Percentiles rank a stretch among this genome's conserved stretches.
phyloP scores from a whole-genome alignment of 2,113 vertebrate species.

The Bubo scandiacus region DNA sequence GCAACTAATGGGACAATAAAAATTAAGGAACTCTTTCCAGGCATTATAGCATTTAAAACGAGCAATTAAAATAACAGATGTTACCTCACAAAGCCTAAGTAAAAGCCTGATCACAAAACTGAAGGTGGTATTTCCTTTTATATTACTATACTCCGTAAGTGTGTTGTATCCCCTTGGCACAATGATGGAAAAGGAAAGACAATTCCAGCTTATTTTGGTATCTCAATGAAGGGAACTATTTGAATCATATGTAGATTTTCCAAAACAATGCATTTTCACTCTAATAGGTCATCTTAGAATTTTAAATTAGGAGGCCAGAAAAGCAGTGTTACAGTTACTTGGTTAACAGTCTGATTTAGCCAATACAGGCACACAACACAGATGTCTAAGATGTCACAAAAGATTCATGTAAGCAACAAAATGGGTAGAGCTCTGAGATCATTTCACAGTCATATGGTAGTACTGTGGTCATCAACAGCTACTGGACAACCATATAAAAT shows the following conservation, averaged over 20 bases:
- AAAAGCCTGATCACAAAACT: constrained; percentile 1
- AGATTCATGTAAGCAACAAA: background rate
- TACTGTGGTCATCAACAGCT: background rate
- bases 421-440: background rate
- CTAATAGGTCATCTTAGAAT: background rate
- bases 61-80: constrained; percentile 54
- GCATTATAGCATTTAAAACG: background rate
- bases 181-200: background rate
- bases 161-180: background rate
- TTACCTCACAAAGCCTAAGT: background rate
- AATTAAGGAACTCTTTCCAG: constrained; percentile 55
- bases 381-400: background rate
- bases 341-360: background rate
- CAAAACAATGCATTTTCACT: background rate
- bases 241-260: background rate
- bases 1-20: constrained; percentile 38
- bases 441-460: background rate
- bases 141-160: rapidly evolving
- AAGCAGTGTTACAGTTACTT: background rate
- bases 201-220: background rate
- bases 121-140: background rate
- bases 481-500: background rate
- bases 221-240: background rate
- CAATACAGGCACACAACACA: background rate
- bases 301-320: background rate